Conservation (phyloP, 2,888 invertebrate species). For the Pammene aurita region DNA sequence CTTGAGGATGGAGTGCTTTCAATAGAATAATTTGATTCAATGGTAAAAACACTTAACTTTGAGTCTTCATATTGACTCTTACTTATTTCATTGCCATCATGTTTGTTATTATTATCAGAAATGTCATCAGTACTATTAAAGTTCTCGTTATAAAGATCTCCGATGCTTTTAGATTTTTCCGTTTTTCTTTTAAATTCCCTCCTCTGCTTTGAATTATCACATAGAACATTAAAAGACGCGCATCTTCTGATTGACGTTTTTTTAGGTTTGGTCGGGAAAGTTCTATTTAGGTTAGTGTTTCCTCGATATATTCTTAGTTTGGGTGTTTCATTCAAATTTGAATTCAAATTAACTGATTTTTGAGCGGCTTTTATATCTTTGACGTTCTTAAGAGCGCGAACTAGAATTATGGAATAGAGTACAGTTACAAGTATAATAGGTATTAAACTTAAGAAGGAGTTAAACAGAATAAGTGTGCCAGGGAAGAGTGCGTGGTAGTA, state of each 20-base stretch:
- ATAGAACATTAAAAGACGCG: conserved; percentile 59
- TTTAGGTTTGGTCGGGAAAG: conserved; percentile 49
- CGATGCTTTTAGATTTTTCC: conserved; percentile 62
- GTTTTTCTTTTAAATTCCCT: conserved; percentile 42
- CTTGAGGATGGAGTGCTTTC: conserved; percentile 47
- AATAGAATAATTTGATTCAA: conserved; percentile 55
- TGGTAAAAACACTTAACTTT: conserved; percentile 61
- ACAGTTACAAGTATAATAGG: conserved; percentile 75
- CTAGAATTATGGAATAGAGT: conserved; percentile 84
- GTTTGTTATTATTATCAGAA: conserved; percentile 38
- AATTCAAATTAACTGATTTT: conserved; percentile 54
- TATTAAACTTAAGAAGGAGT: conserved; percentile 80
- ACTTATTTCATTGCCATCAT: conserved; percentile 44
- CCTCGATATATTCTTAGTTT: conserved; percentile 67
- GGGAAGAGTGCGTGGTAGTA: conserved; percentile 84
- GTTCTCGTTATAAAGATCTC: conserved; percentile 55
- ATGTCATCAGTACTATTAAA: conserved; percentile 42
- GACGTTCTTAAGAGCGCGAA: conserved; percentile 80
- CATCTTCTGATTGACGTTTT: conserved; percentile 59
- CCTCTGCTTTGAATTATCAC: conserved; percentile 42
- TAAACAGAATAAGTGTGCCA: conserved; percentile 79
- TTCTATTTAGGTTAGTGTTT: conserved; percentile 48
- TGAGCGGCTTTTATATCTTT: conserved; percentile 59
- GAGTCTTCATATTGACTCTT: conserved; percentile 55
- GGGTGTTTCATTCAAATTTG: conserved; percentile 49